These are phyloP conservation scores for Silurus asotus DNA, from an alignment of 2,113 vertebrate genomes.

Conservation along the genomic window DNA sequence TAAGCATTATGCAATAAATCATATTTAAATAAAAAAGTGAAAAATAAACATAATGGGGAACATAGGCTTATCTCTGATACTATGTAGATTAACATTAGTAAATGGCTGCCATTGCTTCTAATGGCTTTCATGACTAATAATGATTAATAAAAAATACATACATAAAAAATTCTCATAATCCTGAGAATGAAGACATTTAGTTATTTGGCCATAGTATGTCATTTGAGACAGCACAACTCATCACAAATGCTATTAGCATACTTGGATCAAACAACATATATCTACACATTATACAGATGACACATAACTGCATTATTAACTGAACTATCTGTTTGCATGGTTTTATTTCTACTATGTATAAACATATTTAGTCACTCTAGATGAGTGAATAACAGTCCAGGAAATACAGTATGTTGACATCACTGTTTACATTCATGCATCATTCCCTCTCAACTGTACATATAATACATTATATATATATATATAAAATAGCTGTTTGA, in stretches of 20 bases:
- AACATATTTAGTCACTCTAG: constrained; percentile 74
- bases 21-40: neutral
- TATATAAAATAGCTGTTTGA: constrained; percentile 25
- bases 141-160: too few relatives aligned
- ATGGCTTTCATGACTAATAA: neutral
- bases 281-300: neutral
- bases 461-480: constrained; percentile 68
- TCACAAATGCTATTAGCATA: neutral
- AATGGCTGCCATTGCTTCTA: neutral
- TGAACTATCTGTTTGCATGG: constrained; percentile 65
- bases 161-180: too few relatives aligned
- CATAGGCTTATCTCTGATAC: neutral
- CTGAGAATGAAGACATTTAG: neutral
- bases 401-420: constrained; percentile 82
- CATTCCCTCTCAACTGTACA: constrained; percentile 73
- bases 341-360: constrained; percentile 74
- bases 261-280: neutral
- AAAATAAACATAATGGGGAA: neutral
- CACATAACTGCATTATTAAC: neutral
- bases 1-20: neutral
- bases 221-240: neutral
- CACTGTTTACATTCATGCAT: constrained; percentile 94
- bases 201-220: neutral
- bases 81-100: neutral
- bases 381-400: constrained; percentile 77